Conservation (phyloP, 2,888 invertebrate species). For the Mesorhabditis spiculigera region DNA sequence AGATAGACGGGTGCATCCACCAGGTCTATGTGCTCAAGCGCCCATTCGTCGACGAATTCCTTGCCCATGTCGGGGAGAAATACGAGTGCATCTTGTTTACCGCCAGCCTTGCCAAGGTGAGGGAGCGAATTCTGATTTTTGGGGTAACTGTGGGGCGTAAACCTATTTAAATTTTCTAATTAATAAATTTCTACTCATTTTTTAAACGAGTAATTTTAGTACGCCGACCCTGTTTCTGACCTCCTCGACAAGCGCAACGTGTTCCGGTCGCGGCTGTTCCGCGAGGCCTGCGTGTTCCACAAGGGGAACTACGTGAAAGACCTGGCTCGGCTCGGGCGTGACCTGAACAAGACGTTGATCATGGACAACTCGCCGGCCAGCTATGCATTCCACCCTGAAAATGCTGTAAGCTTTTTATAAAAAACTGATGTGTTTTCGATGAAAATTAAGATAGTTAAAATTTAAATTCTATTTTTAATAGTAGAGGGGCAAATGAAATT, state of each 20-base stretch:
- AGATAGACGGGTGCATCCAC: constrained; percentile 97
- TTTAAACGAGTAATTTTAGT: constrained; percentile 65
- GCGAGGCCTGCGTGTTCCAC: constrained; percentile 99
- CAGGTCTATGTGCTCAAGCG: constrained; percentile 95
- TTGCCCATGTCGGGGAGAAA: constrained; percentile 92
- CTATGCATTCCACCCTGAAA: constrained; percentile 99
- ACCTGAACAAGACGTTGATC: constrained; percentile 91
- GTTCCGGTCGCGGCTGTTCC: constrained; percentile 76
- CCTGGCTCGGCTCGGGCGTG: constrained; percentile 91
- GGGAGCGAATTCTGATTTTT: neutral
- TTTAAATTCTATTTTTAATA: neutral
- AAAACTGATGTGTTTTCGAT: constrained; percentile 11
- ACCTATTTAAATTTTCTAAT: neutral
- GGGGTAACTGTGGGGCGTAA: neutral
- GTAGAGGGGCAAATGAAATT: constrained; percentile 2
- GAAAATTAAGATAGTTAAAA: neutral
- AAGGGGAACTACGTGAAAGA: constrained; percentile 99
- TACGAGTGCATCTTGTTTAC: constrained; percentile 99
- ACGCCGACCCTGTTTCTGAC: constrained; percentile 99
- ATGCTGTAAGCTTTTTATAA: constrained; percentile 78
- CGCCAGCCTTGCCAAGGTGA: constrained; percentile 88
- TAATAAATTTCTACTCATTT: neutral
- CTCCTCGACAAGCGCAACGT: constrained; percentile 95
- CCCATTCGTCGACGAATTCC: constrained; percentile 97
- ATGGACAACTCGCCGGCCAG: constrained; percentile 99